Percentiles rank a stretch among this genome's conserved stretches.
phyloP scores from a whole-genome alignment of 1,140 invertebrate genomes.

The Drosophila erecta region DNA sequence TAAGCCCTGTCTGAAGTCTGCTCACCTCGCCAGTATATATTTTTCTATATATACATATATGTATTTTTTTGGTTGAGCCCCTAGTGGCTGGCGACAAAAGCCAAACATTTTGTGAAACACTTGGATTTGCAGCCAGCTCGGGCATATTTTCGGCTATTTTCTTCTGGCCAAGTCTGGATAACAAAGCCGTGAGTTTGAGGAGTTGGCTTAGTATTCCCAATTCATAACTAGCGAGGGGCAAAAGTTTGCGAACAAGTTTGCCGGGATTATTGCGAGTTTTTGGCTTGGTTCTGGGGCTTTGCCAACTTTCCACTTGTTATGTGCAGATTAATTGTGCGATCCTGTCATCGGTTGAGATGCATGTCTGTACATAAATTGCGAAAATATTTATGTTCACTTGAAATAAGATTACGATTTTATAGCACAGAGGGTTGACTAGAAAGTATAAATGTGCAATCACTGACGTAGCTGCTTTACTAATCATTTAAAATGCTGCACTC shows the following conservation, averaged over 20 bases:
- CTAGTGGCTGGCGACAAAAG: conserved; percentile 7
- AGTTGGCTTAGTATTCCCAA: conserved; percentile 7
- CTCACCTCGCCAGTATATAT: background rate
- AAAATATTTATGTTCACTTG: background rate
- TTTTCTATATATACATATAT: background rate
- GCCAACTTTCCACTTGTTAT: conserved; percentile 19
- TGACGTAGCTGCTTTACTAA: too few relatives aligned
- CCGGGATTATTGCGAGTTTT: conserved; percentile 21
- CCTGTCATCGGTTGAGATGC: background rate
- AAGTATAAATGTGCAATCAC: too few relatives aligned
- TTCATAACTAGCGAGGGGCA: conserved; percentile 17
- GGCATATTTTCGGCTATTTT: too few relatives aligned
- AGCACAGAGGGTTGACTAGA: too few relatives aligned
- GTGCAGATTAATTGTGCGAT: conserved; percentile 22
- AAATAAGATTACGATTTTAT: background rate
- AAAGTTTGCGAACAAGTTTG: conserved; percentile 29
- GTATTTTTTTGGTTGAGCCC: background rate
- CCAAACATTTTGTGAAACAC: conserved; percentile 5
- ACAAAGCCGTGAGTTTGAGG: too few relatives aligned
- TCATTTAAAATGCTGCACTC: too few relatives aligned
- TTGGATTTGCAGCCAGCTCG: conserved; percentile 10
- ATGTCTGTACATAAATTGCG: background rate
- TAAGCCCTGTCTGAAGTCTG: conserved; percentile 33
- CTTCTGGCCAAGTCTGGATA: background rate
- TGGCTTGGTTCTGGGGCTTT: conserved; percentile 1